phyloP scores from a whole-genome alignment of 2,797 vertebrate species.

The Gymnopithys bicolor region DNA sequence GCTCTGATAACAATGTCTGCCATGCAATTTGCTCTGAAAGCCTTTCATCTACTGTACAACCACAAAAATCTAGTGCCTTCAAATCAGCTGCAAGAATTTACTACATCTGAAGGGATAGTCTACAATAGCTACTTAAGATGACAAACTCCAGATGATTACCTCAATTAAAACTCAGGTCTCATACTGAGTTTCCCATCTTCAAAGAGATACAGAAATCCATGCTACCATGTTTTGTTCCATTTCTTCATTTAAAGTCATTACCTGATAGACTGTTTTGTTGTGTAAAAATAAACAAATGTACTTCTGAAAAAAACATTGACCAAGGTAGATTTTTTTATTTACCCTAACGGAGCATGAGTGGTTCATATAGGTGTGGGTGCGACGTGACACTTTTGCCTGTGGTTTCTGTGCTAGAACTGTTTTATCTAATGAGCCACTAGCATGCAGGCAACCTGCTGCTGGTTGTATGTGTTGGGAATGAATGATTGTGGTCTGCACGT shows the following conservation, averaged over 20 bases:
- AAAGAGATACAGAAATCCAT: neutral
- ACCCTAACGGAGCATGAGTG: neutral
- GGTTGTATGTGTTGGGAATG: constrained; percentile 19
- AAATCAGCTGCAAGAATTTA: neutral
- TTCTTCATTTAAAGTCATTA: neutral
- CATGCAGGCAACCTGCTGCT: neutral
- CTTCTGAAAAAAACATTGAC: neutral
- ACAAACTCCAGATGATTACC: neutral
- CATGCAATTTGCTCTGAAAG: neutral
- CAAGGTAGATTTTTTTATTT: neutral
- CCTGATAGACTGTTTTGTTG: neutral
- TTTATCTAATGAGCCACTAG: constrained; percentile 21
- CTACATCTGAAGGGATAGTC: neutral
- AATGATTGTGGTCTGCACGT: constrained; percentile 44
- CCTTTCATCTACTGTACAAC: neutral
- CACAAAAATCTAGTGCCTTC: neutral
- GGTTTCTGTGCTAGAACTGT: constrained; percentile 74
- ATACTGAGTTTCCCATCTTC: neutral
- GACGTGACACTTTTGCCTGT: constrained; percentile 73
- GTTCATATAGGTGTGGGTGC: constrained; percentile 46
- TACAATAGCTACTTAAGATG: neutral
- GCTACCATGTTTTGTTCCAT: neutral
- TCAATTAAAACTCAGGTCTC: neutral
- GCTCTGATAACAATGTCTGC: neutral
- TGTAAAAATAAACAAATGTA: neutral